Evolutionary conservation across 2,888 invertebrate species (phyloP).

Genomic region (Caenorhabditis panamensis): DNA sequence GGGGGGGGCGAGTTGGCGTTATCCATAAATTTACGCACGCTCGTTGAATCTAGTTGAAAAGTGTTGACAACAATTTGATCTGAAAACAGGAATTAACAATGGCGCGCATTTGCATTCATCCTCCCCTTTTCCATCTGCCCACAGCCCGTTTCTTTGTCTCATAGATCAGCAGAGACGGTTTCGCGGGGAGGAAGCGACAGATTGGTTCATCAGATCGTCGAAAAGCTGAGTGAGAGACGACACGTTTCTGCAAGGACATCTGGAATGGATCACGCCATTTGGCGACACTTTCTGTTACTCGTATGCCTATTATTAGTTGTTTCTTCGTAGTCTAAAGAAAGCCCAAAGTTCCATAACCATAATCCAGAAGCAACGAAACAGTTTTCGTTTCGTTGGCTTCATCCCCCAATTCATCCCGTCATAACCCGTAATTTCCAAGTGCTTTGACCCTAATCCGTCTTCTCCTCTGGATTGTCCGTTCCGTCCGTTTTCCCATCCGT

Average conservation of each 20-base stretch:
- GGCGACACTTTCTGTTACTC: background rate
- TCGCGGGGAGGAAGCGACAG: background rate
- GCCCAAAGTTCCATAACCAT: too few relatives aligned
- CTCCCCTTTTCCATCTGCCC: background rate
- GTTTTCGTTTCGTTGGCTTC: background rate
- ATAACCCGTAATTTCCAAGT: background rate
- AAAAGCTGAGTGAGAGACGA: background rate
- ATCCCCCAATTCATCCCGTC: background rate
- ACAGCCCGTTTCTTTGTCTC: background rate
- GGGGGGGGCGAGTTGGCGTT: too few relatives aligned
- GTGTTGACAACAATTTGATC: background rate
- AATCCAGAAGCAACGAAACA: background rate
- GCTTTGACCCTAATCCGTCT: conserved; percentile 29
- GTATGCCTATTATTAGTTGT: background rate
- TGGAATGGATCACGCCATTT: too few relatives aligned
- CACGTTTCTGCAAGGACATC: background rate
- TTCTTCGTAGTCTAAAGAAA: too few relatives aligned
- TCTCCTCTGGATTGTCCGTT: background rate
- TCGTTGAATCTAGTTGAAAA: background rate
- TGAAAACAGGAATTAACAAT: background rate
- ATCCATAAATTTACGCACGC: too few relatives aligned
- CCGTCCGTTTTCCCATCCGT: background rate
- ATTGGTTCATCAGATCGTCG: conserved; percentile 8
- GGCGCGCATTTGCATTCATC: background rate
- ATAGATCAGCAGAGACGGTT: conserved; percentile 1